phyloP scores from a whole-genome alignment of 2,113 vertebrate species.

The Pterocles burchelli region DNA sequence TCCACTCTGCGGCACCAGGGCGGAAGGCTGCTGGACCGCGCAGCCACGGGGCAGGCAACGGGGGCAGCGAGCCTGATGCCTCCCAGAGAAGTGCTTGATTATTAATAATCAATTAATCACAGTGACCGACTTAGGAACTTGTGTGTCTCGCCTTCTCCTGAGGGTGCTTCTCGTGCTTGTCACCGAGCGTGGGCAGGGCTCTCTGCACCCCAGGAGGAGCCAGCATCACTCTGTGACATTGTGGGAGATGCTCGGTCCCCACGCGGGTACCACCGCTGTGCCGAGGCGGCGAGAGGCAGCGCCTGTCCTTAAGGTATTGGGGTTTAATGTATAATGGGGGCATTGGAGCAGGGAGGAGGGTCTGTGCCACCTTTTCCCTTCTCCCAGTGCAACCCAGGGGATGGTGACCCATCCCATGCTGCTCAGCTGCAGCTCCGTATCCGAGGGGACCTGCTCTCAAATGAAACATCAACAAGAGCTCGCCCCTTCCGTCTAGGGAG shows the following conservation, averaged over 20 bases:
- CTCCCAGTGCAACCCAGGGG: background rate
- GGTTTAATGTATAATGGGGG: background rate
- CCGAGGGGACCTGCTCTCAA: too few species aligned
- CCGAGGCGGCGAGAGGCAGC: background rate
- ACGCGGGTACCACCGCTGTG: background rate
- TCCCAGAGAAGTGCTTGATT: background rate
- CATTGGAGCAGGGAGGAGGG: background rate
- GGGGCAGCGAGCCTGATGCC: background rate
- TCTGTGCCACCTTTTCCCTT: too few species aligned
- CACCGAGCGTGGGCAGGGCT: accelerated
- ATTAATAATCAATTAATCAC: background rate
- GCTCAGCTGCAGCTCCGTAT: accelerated
- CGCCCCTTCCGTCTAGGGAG: background rate
- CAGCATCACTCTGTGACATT: accelerated
- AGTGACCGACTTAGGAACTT: accelerated
- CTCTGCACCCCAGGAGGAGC: too few species aligned
- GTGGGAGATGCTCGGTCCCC: background rate
- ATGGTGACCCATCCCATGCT: accelerated
- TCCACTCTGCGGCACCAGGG: conserved; percentile 1
- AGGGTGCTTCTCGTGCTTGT: background rate
- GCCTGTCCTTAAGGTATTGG: accelerated
- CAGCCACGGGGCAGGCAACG: background rate
- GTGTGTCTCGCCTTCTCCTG: accelerated
- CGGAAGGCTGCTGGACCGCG: background rate
- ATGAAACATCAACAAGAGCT: background rate